Conservation (phyloP, 92 coral and sea anemone genomes). For the Zoanthus solanderi region DNA sequence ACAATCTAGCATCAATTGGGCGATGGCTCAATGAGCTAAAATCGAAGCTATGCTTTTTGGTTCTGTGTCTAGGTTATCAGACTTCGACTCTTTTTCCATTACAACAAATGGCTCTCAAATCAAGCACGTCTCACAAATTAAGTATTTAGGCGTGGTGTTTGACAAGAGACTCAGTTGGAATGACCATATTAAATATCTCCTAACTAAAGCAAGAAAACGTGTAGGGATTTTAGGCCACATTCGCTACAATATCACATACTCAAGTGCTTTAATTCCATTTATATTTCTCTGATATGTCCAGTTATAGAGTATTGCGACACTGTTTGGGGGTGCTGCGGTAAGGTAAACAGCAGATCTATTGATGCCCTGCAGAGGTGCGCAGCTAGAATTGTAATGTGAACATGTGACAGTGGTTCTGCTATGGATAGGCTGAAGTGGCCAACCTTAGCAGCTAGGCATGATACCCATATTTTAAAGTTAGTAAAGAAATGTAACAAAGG, state of each 20-base stretch:
- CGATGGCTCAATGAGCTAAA: constrained; percentile 52
- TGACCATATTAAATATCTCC: constrained; percentile 38
- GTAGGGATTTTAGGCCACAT: constrained; percentile 65
- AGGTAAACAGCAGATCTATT: constrained; percentile 24
- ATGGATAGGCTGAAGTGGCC: constrained; percentile 45
- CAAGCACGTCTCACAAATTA: constrained; percentile 41
- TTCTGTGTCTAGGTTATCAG: not conserved
- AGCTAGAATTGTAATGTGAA: constrained; percentile 35
- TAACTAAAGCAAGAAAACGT: constrained; percentile 60
- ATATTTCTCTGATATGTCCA: constrained; percentile 53
- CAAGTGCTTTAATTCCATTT: constrained; percentile 22
- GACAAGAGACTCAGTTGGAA: constrained; percentile 56
- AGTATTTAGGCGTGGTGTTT: constrained; percentile 52
- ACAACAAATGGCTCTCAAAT: constrained; percentile 25
- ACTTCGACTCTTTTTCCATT: constrained; percentile 35
- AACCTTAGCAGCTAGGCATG: constrained; percentile 5
- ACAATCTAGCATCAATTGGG: constrained; percentile 40
- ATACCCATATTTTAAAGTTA: constrained; percentile 35
- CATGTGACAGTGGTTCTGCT: constrained; percentile 31
- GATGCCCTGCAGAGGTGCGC: constrained; percentile 57
- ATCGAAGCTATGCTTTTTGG: constrained; percentile 25
- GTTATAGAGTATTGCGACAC: constrained; percentile 58
- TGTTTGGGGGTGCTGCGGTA: constrained; percentile 67
- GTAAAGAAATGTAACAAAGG: constrained; percentile 59
- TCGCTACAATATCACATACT: constrained; percentile 32